Conservation (phyloP, 2,113 vertebrate genomes). For the Thinocorus orbignyianus region DNA sequence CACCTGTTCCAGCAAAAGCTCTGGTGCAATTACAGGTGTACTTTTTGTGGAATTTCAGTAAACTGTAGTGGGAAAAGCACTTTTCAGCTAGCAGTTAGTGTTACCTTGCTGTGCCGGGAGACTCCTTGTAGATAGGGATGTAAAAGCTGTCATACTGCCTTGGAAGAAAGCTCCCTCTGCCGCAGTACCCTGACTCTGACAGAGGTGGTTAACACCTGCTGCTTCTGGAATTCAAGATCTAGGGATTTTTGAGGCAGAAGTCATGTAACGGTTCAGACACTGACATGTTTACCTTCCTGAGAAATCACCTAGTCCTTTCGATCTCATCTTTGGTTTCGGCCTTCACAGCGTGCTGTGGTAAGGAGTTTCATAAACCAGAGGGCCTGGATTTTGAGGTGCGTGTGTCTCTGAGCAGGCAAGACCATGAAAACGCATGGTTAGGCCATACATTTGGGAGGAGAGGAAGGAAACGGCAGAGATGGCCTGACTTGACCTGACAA, state of each 20-base stretch:
- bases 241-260: neutral
- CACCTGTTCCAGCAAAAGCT: neutral
- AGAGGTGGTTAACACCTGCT: neutral
- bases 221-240: neutral
- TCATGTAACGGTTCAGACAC: neutral
- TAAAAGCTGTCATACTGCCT: neutral
- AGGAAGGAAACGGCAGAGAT: accelerated
- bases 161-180: neutral
- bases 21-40: neutral
- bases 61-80: neutral
- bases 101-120: neutral
- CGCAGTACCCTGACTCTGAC: accelerated
- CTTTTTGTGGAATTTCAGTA: neutral
- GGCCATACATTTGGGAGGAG: neutral
- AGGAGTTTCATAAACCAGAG: neutral
- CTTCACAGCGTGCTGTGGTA: neutral
- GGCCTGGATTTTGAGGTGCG: neutral
- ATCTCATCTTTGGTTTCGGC: neutral
- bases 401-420: neutral
- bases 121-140: neutral
- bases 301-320: neutral
- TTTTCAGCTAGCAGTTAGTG: neutral
- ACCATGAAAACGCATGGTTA: neutral
- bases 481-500: neutral
- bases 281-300: neutral